Percentiles rank a stretch among this genome's conserved stretches.
Conservation (phyloP, 1,140 invertebrate genomes). For the Cecropterus lyciades region DNA sequence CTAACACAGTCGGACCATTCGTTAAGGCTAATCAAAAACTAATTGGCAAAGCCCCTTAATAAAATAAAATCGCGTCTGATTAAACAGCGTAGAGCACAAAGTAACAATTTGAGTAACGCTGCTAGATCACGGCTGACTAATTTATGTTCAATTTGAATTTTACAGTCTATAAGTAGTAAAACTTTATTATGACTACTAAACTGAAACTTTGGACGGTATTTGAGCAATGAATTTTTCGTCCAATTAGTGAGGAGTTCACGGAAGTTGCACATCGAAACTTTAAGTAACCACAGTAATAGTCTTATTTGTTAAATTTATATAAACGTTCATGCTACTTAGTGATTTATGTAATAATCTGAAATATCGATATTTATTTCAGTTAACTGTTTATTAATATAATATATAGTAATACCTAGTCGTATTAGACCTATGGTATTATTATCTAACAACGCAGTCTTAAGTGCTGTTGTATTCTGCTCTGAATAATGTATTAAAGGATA, state of each 20-base stretch:
- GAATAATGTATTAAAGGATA: no score
- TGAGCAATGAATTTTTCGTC: slow-evolving; percentile 50
- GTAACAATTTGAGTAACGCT: slow-evolving; percentile 48
- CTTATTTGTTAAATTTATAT: slow-evolving; percentile 31
- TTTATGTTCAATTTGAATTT: slow-evolving; percentile 69
- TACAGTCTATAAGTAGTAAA: slow-evolving; percentile 59
- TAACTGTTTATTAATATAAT: no score
- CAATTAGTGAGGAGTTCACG: slow-evolving; percentile 43
- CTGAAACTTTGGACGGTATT: slow-evolving; percentile 45
- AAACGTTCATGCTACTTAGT: slow-evolving; percentile 11
- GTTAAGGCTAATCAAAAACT: slow-evolving; percentile 20
- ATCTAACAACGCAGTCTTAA: no score
- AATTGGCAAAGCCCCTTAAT: slow-evolving; percentile 12
- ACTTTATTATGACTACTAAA: slow-evolving; percentile 56
- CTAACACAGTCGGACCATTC: background rate
- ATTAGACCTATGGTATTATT: no score
- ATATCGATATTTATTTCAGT: no score
- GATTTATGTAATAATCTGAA: no score
- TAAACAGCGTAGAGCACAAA: slow-evolving; percentile 41
- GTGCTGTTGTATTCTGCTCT: no score
- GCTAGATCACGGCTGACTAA: slow-evolving; percentile 54
- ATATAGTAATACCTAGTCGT: no score
- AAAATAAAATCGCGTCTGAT: slow-evolving; percentile 35
- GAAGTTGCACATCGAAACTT: slow-evolving; percentile 28
- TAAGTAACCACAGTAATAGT: slow-evolving; percentile 13